Conservation (phyloP, 2,888 invertebrate species). For the Heteropelma amictum region DNA sequence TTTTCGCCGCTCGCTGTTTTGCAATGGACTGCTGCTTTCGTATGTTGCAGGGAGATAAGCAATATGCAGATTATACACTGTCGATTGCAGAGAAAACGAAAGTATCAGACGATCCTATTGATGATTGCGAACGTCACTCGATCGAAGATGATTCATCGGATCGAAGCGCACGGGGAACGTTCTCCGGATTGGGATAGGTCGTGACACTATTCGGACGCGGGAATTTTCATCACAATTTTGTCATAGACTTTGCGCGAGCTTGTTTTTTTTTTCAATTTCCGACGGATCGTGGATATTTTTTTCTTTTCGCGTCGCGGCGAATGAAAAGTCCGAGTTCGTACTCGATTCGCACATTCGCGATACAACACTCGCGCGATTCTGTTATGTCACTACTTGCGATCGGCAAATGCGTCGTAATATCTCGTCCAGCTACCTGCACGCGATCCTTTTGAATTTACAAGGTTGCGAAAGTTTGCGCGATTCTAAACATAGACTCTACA, state of each 20-base stretch:
- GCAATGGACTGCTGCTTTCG: too few relatives aligned
- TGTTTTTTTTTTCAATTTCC: not conserved
- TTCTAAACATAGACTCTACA: too few relatives aligned
- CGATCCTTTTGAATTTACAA: too few relatives aligned
- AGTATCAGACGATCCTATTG: conserved; percentile 11
- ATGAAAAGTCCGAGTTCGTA: too few relatives aligned
- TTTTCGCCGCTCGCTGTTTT: not conserved
- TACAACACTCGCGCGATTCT: too few relatives aligned
- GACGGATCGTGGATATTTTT: not conserved
- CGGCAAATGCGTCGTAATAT: too few relatives aligned
- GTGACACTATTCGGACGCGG: not conserved
- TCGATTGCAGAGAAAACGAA: not conserved
- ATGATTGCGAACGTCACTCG: conserved; percentile 5
- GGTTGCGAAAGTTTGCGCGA: too few relatives aligned
- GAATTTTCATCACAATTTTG: not conserved
- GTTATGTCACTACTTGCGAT: too few relatives aligned
- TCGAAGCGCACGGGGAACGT: not conserved
- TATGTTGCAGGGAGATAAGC: conserved; percentile 1
- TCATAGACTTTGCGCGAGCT: not conserved
- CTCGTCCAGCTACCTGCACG: too few relatives aligned
- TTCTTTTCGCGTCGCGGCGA: too few relatives aligned
- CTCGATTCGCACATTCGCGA: too few relatives aligned
- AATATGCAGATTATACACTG: conserved; percentile 1
- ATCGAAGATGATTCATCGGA: conserved; percentile 3
- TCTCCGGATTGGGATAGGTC: conserved; percentile 41